Percentiles rank a stretch among this genome's conserved stretches.
Evolutionary conservation across 2,113 vertebrate species (phyloP).

Genomic region (Microtus ochrogaster): DNA sequence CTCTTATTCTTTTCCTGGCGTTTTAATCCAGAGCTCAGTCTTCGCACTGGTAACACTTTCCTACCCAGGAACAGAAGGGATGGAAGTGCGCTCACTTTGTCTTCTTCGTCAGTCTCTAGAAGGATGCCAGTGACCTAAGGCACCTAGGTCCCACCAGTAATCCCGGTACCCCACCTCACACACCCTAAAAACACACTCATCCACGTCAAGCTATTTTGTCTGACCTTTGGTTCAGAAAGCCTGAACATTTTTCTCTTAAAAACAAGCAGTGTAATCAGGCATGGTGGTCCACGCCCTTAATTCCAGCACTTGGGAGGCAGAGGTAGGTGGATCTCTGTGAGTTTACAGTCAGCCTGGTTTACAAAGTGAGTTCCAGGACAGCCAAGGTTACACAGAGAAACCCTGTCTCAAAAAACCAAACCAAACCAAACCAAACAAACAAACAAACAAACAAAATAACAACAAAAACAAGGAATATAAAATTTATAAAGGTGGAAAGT

Average conservation of each 20-base stretch:
- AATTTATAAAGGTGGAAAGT: neutral
- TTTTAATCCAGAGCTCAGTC: neutral
- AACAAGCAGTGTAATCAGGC: neutral
- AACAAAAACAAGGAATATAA: neutral
- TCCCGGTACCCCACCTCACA: neutral
- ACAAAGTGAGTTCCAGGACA: neutral
- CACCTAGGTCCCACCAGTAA: neutral
- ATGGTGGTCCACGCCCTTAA: neutral
- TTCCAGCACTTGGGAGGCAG: neutral
- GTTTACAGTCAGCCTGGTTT: neutral
- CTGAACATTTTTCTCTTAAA: slow-evolving; percentile 11
- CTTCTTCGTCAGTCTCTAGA: neutral
- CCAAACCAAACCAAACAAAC: neutral
- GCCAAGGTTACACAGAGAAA: no score
- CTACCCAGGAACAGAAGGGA: neutral
- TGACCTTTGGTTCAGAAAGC: neutral
- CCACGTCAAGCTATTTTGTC: neutral
- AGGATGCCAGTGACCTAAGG: neutral
- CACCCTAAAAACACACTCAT: no score
- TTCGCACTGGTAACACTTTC: neutral
- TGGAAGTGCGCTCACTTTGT: neutral
- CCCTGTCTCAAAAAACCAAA: neutral
- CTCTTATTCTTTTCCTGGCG: neutral
- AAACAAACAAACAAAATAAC: no score
- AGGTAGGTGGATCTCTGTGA: neutral